phyloP scores from a whole-genome alignment of 2,797 vertebrate genomes.

The Pseudochirops corinnae region DNA sequence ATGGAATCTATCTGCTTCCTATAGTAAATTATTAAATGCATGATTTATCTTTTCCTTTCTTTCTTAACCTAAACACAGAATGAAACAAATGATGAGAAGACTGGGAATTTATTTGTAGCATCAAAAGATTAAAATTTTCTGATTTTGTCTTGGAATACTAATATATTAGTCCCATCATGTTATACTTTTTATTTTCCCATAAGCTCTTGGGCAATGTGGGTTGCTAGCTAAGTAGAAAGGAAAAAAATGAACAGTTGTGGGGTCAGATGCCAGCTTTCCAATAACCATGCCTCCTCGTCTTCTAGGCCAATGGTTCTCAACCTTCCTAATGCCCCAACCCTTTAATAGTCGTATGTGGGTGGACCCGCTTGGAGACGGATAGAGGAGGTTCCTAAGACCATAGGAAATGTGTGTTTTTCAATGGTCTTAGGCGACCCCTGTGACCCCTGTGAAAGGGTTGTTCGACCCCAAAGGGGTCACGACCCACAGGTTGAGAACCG shows the following conservation, averaged over 20 bases:
- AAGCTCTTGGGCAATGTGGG: neutral
- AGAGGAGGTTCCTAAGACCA: too few species aligned
- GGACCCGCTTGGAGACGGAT: too few species aligned
- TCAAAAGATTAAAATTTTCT: constrained; percentile 35
- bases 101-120: neutral
- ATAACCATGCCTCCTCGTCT: neutral
- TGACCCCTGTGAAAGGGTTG: too few species aligned
- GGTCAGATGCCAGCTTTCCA: neutral
- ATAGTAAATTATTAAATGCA: neutral
- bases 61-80: constrained; percentile 32
- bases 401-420: too few species aligned
- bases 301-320: too few species aligned
- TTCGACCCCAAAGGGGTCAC: too few species aligned
- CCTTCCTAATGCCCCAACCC: too few species aligned
- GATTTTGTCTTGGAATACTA: neutral
- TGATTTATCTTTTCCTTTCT: constrained; percentile 1
- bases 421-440: too few species aligned
- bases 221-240: constrained; percentile 26
- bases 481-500: too few species aligned
- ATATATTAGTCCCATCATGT: neutral
- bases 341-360: too few species aligned
- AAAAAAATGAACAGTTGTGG: neutral
- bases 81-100: neutral
- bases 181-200: constrained; percentile 33
- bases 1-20: neutral